phyloP scores from a whole-genome alignment of 1,140 invertebrate species.

The Bombus polaris region DNA sequence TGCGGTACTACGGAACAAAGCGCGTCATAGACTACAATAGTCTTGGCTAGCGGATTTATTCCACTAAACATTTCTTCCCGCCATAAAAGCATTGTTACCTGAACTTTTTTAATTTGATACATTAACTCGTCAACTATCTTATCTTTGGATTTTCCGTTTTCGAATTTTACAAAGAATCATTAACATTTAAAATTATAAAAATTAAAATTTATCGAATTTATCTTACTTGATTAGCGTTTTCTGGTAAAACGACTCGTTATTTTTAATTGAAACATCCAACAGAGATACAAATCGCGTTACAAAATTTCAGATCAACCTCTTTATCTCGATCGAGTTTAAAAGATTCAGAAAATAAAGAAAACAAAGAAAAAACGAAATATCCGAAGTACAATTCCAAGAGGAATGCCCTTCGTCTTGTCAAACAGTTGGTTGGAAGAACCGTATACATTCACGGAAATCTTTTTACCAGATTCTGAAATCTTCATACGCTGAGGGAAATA shows the following conservation, averaged over 20 bases:
- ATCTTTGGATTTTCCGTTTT: no score
- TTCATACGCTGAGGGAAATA: background rate
- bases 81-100: background rate
- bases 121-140: background rate
- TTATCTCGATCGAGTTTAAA: background rate
- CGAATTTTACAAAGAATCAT: no score
- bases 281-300: no score
- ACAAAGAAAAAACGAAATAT: background rate
- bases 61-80: background rate
- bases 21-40: no score
- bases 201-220: no score
- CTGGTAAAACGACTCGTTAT: no score
- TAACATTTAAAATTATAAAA: no score
- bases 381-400: background rate
- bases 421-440: background rate
- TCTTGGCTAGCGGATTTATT: background rate
- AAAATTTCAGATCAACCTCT: background rate
- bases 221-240: no score
- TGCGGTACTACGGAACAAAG: background rate
- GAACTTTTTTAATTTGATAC: background rate
- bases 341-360: background rate
- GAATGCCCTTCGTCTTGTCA: background rate
- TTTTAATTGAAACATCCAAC: no score
- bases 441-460: background rate
- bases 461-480: background rate